phyloP scores from a whole-genome alignment of 2,888 invertebrate species.

The Uloborus plumipes region DNA sequence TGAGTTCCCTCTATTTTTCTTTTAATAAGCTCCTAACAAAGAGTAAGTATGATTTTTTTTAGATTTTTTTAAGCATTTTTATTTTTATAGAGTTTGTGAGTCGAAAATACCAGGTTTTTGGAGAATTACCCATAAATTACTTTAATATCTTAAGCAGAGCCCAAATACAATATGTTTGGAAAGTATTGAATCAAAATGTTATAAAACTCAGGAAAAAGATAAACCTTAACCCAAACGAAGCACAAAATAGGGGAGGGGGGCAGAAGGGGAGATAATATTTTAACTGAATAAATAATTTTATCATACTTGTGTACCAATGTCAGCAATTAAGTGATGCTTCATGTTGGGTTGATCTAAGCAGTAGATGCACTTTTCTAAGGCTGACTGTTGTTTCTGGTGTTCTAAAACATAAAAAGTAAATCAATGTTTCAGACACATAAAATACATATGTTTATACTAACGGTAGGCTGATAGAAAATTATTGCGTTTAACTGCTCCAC shows the following conservation, averaged over 20 bases:
- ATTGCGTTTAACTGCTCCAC: too few species aligned
- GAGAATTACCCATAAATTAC: too few species aligned
- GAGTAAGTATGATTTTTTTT: too few species aligned
- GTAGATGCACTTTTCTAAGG: conserved; percentile 79
- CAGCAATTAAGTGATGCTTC: conserved; percentile 87
- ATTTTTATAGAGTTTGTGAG: too few species aligned
- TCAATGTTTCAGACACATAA: not conserved
- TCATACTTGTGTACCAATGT: conserved; percentile 79
- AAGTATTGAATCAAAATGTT: not conserved
- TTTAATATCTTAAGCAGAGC: too few species aligned
- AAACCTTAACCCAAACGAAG: not conserved
- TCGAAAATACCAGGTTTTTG: too few species aligned
- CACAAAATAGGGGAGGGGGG: too few species aligned
- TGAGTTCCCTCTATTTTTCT: too few species aligned
- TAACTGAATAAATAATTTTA: not conserved
- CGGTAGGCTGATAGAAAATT: not conserved
- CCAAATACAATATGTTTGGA: too few species aligned
- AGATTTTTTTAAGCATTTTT: too few species aligned
- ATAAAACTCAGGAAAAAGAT: not conserved
- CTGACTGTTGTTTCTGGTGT: conserved; percentile 79
- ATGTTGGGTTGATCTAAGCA: conserved; percentile 87
- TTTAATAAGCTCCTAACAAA: too few species aligned
- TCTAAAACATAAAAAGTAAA: conserved; percentile 73
- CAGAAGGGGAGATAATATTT: not conserved
- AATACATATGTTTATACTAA: not conserved